Evolutionary conservation across 2,797 vertebrate species (phyloP), one percentile per base, ranked within the genome.

Genomic region (Sebastes kiyomatsui): DNA sequence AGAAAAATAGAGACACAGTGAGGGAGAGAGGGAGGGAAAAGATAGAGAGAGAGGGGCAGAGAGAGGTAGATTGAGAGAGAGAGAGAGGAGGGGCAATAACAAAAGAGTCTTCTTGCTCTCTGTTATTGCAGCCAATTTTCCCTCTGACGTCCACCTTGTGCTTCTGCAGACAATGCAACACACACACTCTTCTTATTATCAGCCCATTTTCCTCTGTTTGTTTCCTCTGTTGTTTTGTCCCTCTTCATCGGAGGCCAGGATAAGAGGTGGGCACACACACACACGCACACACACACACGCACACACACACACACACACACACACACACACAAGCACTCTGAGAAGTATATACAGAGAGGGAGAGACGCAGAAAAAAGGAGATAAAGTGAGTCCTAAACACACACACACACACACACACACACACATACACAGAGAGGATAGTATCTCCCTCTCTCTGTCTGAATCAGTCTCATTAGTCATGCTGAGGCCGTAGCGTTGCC

Each of bases 391-490:
- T 67, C 58, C 42, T 60, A 82, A 78, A 27, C 25, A 75, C 71
- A 80, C 76, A 77, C 35, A 38, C 35, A 38, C 35, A 38, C 46
- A 35, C 4, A 4, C 35, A 12, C 11, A 35, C 33, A 4, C 33
- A 35, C 11, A 46, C 69, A 66, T 20, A 72, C 55, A 59, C 73
- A 83, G 25, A 79, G 69, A 79, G 79, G 81, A 92, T 86, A 81
- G 80, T 72, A 85, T 92, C 79, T 84, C 72, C 79, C 72, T 75
- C 74, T 78, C 79, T 87, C 70, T 54, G 81, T 87, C 83, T 92
- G 89, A 91, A 86, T 93, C 88, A 77, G 77, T 77, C 92, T 94
- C 90, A 94, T 95, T 94, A 94, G 88, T 90, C 89, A 93, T 95
- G 90, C 90, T 87, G 92, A 82, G 87, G 79, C 71, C 30, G 92